These are phyloP conservation scores for Alectura lathami DNA, from an alignment of 2,113 vertebrate genomes.

Conservation along the genomic window DNA sequence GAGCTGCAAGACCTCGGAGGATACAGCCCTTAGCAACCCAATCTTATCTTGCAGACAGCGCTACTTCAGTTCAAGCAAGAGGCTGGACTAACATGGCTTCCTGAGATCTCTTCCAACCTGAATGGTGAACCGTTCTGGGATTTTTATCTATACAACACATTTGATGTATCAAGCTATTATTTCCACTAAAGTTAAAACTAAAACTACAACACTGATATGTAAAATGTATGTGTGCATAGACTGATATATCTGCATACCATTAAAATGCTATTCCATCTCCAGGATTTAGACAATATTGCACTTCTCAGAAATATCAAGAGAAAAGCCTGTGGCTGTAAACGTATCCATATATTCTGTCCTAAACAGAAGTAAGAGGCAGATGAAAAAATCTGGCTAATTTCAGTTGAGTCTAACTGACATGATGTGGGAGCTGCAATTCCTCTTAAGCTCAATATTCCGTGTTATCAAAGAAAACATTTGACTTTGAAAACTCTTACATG, in stretches of 20 bases:
- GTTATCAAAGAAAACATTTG: conserved; percentile 9
- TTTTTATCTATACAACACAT: neutral
- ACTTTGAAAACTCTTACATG: conserved; percentile 18
- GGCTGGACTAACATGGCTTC: neutral
- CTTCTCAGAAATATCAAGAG: neutral
- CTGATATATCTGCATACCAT: neutral
- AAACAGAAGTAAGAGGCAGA: neutral
- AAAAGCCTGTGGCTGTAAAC: neutral
- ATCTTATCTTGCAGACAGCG: neutral
- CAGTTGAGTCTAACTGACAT: neutral
- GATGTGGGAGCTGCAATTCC: neutral
- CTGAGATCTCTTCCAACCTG: neutral
- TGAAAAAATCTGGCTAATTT: neutral
- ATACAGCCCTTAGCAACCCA: neutral
- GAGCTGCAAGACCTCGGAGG: neutral
- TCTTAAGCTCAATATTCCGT: neutral
- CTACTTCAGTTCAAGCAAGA: neutral
- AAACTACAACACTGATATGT: neutral
- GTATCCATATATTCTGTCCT: neutral
- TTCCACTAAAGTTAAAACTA: neutral
- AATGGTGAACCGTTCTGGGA: neutral
- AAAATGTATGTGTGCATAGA: neutral
- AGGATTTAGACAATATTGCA: neutral
- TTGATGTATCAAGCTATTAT: neutral
- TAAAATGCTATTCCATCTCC: neutral